phyloP scores from a whole-genome alignment of 2,888 invertebrate genomes.

The Falcaria lacertinaria region DNA sequence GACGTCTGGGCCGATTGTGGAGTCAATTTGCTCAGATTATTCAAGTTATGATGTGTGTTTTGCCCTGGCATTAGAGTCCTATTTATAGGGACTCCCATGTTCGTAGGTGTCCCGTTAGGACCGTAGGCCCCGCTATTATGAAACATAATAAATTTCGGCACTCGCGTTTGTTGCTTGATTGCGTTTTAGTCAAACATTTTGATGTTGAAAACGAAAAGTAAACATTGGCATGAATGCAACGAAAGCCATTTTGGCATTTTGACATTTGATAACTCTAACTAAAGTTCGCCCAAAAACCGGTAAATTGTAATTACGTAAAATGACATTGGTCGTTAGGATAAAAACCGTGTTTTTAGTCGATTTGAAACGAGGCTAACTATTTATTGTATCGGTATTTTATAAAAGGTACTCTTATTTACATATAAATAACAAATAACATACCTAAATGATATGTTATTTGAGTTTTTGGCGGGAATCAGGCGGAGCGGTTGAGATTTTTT shows the following conservation, averaged over 20 bases:
- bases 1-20: conserved; percentile 36
- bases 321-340: too few species aligned
- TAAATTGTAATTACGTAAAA: neutral
- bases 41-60: conserved; percentile 48
- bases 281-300: conserved; percentile 7
- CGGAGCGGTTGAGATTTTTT: too few species aligned
- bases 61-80: conserved; percentile 42
- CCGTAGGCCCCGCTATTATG: conserved; percentile 63
- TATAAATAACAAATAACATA: too few species aligned
- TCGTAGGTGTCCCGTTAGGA: conserved; percentile 52
- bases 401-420: too few species aligned
- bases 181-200: conserved; percentile 21
- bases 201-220: conserved; percentile 38
- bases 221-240: conserved; percentile 40
- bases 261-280: conserved; percentile 18
- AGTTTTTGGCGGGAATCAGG: too few species aligned
- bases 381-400: too few species aligned
- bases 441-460: too few species aligned
- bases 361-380: neutral
- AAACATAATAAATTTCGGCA: conserved; percentile 43
- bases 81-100: conserved; percentile 49
- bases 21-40: conserved; percentile 47
- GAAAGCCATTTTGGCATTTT: conserved; percentile 63
- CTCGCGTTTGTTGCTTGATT: conserved; percentile 9
- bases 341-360: too few species aligned